phyloP scores from a whole-genome alignment of 2,797 vertebrate species.

The Enteromius unitaeniatus region DNA sequence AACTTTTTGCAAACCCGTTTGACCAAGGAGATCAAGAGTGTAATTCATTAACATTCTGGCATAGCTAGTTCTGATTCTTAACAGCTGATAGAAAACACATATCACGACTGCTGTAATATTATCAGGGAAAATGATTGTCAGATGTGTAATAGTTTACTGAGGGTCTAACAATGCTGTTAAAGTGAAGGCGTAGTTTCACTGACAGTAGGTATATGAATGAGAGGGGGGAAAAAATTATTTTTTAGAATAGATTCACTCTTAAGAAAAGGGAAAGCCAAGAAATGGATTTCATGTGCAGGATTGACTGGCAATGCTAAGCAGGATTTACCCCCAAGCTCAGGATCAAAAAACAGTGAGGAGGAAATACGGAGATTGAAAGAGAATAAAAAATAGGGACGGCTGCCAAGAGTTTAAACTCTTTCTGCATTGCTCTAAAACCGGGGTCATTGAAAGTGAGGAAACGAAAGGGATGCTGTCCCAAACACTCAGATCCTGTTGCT shows the following conservation, averaged over 20 bases:
- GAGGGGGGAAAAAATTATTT: background rate
- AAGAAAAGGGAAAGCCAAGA: conserved; percentile 34
- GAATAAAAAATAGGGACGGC: conserved; percentile 4
- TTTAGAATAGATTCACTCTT: background rate
- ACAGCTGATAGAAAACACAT: background rate
- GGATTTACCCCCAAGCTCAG: conserved; percentile 45
- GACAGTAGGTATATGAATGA: conserved; percentile 11
- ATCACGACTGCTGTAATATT: background rate
- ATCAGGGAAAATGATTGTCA: background rate
- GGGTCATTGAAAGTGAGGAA: conserved; percentile 17
- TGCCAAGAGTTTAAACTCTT: conserved; percentile 39
- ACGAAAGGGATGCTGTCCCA: conserved; percentile 27
- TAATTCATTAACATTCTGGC: background rate
- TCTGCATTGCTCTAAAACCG: conserved; percentile 32
- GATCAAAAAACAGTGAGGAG: conserved; percentile 7
- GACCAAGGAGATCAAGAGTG: background rate
- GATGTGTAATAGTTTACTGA: background rate
- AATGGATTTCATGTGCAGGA: conserved; percentile 37
- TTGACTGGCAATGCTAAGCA: conserved; percentile 47
- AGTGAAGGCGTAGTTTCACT: conserved; percentile 2
- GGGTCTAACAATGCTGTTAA: background rate
- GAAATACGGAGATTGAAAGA: conserved; percentile 26
- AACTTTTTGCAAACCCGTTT: background rate
- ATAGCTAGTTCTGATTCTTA: background rate
- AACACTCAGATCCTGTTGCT: conserved; percentile 26